Percentiles rank a stretch among this genome's conserved stretches.
Conservation (phyloP, 2,113 vertebrate genomes). For the Himantopus leucocephalus region DNA sequence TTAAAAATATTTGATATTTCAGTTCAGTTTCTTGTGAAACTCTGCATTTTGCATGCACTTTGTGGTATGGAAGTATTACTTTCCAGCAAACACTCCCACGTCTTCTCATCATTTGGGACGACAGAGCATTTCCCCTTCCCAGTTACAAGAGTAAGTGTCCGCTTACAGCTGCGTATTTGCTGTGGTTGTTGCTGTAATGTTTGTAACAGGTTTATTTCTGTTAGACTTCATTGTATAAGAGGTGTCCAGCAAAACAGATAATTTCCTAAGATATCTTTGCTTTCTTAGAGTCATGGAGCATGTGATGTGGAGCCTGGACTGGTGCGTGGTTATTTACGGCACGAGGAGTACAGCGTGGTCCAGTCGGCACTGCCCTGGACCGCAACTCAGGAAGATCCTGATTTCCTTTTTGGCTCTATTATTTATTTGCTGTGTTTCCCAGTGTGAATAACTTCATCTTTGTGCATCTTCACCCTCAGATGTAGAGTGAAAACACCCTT, state of each 20-base stretch:
- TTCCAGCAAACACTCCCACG: not conserved
- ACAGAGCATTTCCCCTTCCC: not conserved
- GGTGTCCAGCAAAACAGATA: not conserved
- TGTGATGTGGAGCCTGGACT: not conserved
- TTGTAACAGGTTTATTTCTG: conserved; percentile 36
- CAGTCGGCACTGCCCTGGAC: not conserved
- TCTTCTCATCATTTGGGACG: not conserved
- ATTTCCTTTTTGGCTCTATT: not conserved
- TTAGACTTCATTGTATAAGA: not conserved
- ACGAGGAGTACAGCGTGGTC: fast-evolving
- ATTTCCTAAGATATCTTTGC: not conserved
- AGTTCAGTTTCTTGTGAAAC: not conserved
- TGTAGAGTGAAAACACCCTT: not conserved
- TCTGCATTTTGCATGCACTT: not conserved
- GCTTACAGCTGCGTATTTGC: not conserved
- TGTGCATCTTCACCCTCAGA: not conserved
- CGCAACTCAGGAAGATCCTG: not conserved
- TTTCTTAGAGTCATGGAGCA: not conserved
- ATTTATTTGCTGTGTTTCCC: not conserved
- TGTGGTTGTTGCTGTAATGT: conserved; percentile 11
- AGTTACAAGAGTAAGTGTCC: not conserved
- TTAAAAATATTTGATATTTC: not conserved
- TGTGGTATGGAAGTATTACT: not conserved
- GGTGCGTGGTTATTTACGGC: not conserved
- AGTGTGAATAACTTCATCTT: not conserved